Evolutionary conservation across 1,140 invertebrate species (phyloP), one percentile per base, ranked within the genome.

Genomic region (Colletes gigas): DNA sequence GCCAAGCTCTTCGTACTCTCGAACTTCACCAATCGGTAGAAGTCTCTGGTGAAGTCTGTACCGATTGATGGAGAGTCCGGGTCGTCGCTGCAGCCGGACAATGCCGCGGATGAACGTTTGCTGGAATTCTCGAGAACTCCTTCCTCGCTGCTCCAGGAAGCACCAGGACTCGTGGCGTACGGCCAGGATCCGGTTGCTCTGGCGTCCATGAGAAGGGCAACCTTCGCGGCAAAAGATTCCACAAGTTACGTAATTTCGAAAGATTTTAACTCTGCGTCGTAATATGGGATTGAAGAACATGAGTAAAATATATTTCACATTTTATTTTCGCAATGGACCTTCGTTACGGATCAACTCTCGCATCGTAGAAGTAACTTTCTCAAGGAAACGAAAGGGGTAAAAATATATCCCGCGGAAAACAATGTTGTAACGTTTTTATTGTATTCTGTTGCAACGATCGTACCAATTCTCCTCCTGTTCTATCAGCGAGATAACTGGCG

Each of bases 1-100:
- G 96, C 96, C 87, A 97, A 92, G 90, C 96, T 97, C 89, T 96
- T 96, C 75, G 95, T 96, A 90, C 96, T 97, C 92, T 97, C 96
- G 88, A 97, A 97, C 92, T 96, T 96, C 52, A 97, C 96, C 68
- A 97, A 94, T 44, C 96, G 94, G 88, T 95, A 95, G 92, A 97
- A 97, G 91, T 97, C 96, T 79, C 96, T 93, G 7, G 96, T 97
- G 83, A 97, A 97, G 91, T 97, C 96, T 6, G 96, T 95, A n/a
- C 96, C 96, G 10, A 96, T 93, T 8, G 95, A 94, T 0, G 96
- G 95, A 70, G 95, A 94, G 83, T 96, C 95, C 8, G 94, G 93
- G 67, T 95, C 94, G 86, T 96, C 95, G 83, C 94, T 95, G 81
- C 93, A 94, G 65, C 95, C 95, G 80, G 95, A 96, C 73, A 96